Conservation (phyloP, 2,113 vertebrate genomes). For the Cisticola juncidis region DNA sequence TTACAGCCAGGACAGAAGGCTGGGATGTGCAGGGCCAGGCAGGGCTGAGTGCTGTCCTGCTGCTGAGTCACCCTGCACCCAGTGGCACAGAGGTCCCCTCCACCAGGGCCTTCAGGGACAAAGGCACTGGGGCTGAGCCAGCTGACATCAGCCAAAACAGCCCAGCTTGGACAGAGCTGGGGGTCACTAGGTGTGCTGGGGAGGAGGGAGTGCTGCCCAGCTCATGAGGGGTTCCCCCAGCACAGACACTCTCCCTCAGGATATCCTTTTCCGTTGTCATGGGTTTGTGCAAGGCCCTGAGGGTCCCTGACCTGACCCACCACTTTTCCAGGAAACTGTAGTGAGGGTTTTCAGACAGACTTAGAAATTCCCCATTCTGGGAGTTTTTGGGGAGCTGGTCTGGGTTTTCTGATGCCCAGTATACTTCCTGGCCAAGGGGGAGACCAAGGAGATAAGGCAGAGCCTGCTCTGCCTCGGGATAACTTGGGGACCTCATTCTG, state of each 20-base stretch:
- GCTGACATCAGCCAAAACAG: not conserved
- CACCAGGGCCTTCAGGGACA: not conserved
- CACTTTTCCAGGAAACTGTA: fast-evolving
- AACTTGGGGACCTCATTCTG: not conserved
- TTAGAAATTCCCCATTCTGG: not conserved
- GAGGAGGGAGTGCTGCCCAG: not conserved
- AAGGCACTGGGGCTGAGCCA: not conserved
- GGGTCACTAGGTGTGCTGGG: not conserved
- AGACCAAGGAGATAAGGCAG: not conserved
- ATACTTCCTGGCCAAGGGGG: not conserved
- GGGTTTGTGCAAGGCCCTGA: not conserved
- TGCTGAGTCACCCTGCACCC: not conserved
- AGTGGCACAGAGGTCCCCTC: not conserved
- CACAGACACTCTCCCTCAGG: fast-evolving
- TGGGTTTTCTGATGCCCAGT: not conserved
- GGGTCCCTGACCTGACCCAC: not conserved
- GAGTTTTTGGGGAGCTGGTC: not conserved
- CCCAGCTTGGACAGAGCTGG: not conserved
- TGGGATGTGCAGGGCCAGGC: not conserved
- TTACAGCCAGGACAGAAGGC: not conserved
- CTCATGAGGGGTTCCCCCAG: not conserved
- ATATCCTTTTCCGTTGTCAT: not conserved
- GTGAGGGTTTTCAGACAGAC: not conserved
- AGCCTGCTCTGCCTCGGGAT: not conserved
- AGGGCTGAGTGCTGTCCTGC: not conserved